These are phyloP conservation scores for Epinotia nisella DNA, from an alignment of 2,888 invertebrate species.

Conservation along the genomic window DNA sequence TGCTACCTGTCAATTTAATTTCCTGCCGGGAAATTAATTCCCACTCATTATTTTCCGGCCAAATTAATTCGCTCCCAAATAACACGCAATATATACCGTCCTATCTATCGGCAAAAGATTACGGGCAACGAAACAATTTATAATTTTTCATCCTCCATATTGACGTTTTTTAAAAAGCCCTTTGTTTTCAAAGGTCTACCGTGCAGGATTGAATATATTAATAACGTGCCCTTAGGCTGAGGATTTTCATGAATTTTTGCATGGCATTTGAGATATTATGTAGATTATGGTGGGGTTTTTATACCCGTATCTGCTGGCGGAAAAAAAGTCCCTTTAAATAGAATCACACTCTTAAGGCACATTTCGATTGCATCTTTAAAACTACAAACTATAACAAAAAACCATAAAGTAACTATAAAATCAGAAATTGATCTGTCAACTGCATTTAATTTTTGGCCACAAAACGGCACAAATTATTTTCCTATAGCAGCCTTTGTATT, in stretches of 20 bases:
- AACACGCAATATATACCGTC: constrained; percentile 9
- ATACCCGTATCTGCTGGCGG: neutral
- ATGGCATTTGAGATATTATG: constrained; percentile 22
- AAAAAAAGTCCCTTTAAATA: neutral
- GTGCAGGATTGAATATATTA: constrained; percentile 24
- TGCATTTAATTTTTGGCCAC: too few relatives aligned
- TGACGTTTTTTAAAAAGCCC: neutral
- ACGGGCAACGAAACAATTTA: constrained; percentile 12
- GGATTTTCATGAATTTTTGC: neutral
- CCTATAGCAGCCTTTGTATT: too few relatives aligned
- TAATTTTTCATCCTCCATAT: constrained; percentile 20
- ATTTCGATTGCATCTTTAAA: neutral
- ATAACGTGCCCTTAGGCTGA: constrained; percentile 11
- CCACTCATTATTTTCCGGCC: constrained; percentile 37
- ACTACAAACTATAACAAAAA: neutral
- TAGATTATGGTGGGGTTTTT: constrained; percentile 22
- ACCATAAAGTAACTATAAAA: too few relatives aligned
- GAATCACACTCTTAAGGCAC: too few relatives aligned
- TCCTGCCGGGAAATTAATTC: constrained; percentile 36
- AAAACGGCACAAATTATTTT: too few relatives aligned
- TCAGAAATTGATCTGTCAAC: too few relatives aligned
- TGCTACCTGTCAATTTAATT: constrained; percentile 43
- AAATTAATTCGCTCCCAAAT: constrained; percentile 34
- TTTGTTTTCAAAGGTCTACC: neutral
- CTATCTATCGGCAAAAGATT: constrained; percentile 23